phyloP scores from a whole-genome alignment of 2,797 vertebrate genomes.

The Sphenopsis melanotis region DNA sequence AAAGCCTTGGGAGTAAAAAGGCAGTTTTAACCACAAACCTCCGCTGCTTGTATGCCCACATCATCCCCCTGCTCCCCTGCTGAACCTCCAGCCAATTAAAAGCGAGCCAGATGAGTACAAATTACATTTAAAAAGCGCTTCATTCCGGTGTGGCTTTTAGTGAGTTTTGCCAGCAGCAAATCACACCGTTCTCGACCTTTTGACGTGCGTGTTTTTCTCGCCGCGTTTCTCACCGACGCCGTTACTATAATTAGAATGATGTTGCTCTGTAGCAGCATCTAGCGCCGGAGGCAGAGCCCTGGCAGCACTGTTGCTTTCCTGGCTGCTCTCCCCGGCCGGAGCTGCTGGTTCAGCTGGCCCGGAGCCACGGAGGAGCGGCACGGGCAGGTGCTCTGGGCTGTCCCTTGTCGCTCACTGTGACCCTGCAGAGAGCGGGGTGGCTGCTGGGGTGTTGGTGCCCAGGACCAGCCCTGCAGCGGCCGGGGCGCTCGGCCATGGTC shows the following conservation, averaged over 20 bases:
- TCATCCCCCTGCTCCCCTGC: neutral
- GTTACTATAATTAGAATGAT: constrained; percentile 38
- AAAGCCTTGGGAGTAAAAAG: neutral
- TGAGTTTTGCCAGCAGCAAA: constrained; percentile 1
- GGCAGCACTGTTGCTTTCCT: constrained; percentile 11
- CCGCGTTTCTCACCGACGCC: neutral
- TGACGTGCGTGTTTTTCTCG: neutral
- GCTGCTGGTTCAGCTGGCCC: neutral
- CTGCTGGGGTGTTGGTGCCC: neutral
- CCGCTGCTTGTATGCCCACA: neutral
- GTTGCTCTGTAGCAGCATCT: constrained; percentile 32
- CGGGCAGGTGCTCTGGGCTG: neutral
- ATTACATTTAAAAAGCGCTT: neutral
- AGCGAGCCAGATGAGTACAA: neutral
- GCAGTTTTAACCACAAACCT: neutral
- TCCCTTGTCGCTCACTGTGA: neutral
- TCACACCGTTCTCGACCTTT: neutral
- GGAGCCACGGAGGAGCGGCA: neutral
- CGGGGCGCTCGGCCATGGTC: accelerated
- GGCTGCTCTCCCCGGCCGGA: neutral
- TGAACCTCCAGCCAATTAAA: neutral
- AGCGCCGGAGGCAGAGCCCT: neutral
- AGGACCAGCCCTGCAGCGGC: neutral
- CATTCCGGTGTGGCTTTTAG: neutral
- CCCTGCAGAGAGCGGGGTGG: neutral